Conservation (phyloP, 2,888 invertebrate genomes). For the Tachina fera region DNA sequence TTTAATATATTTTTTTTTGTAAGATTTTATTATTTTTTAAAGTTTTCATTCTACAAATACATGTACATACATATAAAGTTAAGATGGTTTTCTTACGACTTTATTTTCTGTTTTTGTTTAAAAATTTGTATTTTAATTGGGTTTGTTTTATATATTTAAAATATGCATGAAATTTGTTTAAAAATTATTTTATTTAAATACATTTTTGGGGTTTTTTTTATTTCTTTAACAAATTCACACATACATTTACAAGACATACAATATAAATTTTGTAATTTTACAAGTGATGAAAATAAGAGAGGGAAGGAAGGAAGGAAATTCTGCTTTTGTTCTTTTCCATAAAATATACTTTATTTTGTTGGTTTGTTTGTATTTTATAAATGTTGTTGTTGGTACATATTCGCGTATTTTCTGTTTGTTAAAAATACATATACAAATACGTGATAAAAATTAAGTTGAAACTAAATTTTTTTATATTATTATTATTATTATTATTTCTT, state of each 20-base stretch:
- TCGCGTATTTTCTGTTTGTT: conserved; percentile 47
- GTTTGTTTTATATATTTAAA: conserved; percentile 62
- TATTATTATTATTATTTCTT: neutral
- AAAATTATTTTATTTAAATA: conserved; percentile 60
- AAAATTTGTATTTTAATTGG: conserved; percentile 57
- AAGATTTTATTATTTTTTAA: conserved; percentile 52
- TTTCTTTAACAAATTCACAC: conserved; percentile 52
- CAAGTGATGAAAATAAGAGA: conserved; percentile 8
- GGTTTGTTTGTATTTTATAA: conserved; percentile 26
- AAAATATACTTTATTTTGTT: conserved; percentile 55
- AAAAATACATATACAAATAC: conserved; percentile 27
- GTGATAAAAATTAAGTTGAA: conserved; percentile 38
- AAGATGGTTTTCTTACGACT: conserved; percentile 58
- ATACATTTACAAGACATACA: conserved; percentile 40
- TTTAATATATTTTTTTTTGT: conserved; percentile 42
- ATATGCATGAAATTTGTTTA: conserved; percentile 66
- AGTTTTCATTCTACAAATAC: conserved; percentile 67
- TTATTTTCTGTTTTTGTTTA: conserved; percentile 72
- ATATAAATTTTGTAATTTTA: conserved; percentile 35
- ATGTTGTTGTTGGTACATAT: conserved; percentile 51
- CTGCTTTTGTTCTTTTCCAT: conserved; percentile 39
- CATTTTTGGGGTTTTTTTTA: conserved; percentile 26
- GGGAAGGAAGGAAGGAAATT: conserved; percentile 14
- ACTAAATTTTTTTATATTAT: conserved; percentile 42
- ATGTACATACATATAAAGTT: conserved; percentile 70